Evolutionary conservation across 1,140 invertebrate genomes (phyloP).

Genomic region (Drosophila azteca): DNA sequence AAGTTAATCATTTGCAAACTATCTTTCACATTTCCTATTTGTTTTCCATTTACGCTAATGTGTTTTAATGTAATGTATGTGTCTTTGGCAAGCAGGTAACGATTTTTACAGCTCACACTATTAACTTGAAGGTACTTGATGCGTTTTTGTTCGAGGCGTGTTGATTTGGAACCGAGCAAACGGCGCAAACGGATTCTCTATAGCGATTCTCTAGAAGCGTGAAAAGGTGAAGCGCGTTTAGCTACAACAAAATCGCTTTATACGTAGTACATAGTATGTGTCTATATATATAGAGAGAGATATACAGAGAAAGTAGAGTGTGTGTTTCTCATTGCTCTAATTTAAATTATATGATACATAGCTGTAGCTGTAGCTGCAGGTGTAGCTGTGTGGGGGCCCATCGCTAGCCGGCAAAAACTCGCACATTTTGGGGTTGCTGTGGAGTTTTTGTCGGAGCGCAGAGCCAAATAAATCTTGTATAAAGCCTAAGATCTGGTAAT

Average conservation of each 20-base stretch:
- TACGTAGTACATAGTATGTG: constrained; percentile 4
- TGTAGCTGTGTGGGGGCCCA: constrained; percentile 6
- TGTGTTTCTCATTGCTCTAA: background rate
- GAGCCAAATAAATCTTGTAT: constrained; percentile 21
- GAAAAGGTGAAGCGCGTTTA: constrained; percentile 23
- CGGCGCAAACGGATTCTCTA: constrained; percentile 1
- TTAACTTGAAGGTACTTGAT: constrained; percentile 81
- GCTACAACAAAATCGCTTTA: constrained; percentile 26
- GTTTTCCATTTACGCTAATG: constrained; percentile 52
- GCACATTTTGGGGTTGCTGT: constrained; percentile 59
- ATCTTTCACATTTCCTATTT: constrained; percentile 15
- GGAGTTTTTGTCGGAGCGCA: constrained; percentile 44
- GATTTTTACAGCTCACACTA: constrained; percentile 83
- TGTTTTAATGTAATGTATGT: constrained; percentile 39
- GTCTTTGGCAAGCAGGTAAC: constrained; percentile 83
- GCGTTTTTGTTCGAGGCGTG: constrained; percentile 55
- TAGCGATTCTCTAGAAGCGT: constrained; percentile 44
- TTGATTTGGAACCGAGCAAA: constrained; percentile 33
- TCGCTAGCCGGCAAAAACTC: constrained; percentile 48
- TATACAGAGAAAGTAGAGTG: background rate
- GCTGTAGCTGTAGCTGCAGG: constrained; percentile 7
- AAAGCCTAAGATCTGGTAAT: constrained; percentile 15
- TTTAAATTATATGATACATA: constrained; percentile 33
- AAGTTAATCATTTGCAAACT: constrained; percentile 31
- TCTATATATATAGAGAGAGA: constrained; percentile 12